Conservation (phyloP, 2,113 vertebrate genomes). For the Anseranas semipalmata region DNA sequence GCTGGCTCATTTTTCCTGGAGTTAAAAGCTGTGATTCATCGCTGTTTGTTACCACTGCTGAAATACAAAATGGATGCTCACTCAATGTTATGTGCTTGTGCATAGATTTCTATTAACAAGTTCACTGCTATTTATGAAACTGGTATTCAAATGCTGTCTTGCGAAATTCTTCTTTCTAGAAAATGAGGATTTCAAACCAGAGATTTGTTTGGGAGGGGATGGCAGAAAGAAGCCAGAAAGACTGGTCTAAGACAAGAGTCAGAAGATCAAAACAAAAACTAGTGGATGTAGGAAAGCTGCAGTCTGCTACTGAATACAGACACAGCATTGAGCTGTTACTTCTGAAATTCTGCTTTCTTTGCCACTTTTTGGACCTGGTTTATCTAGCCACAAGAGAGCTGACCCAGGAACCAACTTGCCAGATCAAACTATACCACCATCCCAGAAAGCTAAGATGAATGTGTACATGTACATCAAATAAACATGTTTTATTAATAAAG, state of each 20-base stretch:
- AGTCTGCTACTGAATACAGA: neutral
- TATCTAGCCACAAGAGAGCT: neutral
- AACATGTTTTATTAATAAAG: neutral
- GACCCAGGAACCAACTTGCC: neutral
- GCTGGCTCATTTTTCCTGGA: conserved; percentile 94
- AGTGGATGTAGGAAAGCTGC: neutral
- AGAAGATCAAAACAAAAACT: neutral
- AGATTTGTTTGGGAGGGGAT: neutral
- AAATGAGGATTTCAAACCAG: neutral
- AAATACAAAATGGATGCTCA: conserved; percentile 52
- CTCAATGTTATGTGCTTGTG: neutral
- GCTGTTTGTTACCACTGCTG: conserved; percentile 82
- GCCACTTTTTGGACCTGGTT: neutral
- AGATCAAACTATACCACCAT: neutral
- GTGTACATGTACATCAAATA: neutral
- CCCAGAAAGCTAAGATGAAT: neutral
- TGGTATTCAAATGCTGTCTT: neutral
- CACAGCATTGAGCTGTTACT: neutral
- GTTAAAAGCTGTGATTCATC: conserved; percentile 88
- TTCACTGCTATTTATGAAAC: neutral
- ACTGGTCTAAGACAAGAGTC: neutral
- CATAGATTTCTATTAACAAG: neutral
- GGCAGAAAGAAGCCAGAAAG: neutral
- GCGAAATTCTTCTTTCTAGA: neutral
- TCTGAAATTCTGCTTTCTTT: neutral